Conservation (phyloP, 2,888 invertebrate species). For the Nomada hirtipes region DNA sequence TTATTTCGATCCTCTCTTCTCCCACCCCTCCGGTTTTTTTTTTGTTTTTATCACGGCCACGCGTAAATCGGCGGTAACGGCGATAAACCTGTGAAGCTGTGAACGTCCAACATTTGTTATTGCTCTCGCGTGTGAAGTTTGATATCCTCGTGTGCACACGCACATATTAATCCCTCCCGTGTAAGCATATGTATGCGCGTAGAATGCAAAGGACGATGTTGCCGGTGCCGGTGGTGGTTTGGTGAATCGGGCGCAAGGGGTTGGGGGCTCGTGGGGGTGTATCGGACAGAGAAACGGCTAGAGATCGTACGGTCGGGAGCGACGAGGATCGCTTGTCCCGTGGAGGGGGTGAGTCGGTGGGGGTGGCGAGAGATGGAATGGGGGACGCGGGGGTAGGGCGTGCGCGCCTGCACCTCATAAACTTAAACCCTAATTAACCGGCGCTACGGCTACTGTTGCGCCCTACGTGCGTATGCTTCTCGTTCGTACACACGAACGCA, state of each 20-base stretch:
- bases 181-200: slow-evolving; percentile 62
- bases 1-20: slow-evolving; percentile 53
- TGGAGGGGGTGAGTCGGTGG: slow-evolving; percentile 48
- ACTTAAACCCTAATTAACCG: slow-evolving; percentile 85
- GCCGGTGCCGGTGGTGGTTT: slow-evolving; percentile 71
- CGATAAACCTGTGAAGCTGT: slow-evolving; percentile 73
- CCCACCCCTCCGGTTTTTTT: background rate
- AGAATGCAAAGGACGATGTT: slow-evolving; percentile 71
- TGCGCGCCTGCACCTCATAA: slow-evolving; percentile 85
- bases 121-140: slow-evolving; percentile 79
- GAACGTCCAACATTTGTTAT: slow-evolving; percentile 77
- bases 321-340: slow-evolving; percentile 21
- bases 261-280: slow-evolving; percentile 70
- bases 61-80: slow-evolving; percentile 71
- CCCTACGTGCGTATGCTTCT: slow-evolving; percentile 81
- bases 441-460: slow-evolving; percentile 84
- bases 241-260: slow-evolving; percentile 67
- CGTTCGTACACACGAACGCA: slow-evolving; percentile 80
- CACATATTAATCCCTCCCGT: slow-evolving; percentile 61
- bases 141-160: slow-evolving; percentile 72
- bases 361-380: slow-evolving; percentile 56
- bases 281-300: slow-evolving; percentile 45
- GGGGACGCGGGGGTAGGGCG: slow-evolving; percentile 73
- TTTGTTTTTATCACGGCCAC: slow-evolving; percentile 63
- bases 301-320: background rate